A percentile compares a stretch with the other conserved stretches of the same genome.
Conservation (phyloP, 2,888 invertebrate species). For the Eupeodes latifasciatus region DNA sequence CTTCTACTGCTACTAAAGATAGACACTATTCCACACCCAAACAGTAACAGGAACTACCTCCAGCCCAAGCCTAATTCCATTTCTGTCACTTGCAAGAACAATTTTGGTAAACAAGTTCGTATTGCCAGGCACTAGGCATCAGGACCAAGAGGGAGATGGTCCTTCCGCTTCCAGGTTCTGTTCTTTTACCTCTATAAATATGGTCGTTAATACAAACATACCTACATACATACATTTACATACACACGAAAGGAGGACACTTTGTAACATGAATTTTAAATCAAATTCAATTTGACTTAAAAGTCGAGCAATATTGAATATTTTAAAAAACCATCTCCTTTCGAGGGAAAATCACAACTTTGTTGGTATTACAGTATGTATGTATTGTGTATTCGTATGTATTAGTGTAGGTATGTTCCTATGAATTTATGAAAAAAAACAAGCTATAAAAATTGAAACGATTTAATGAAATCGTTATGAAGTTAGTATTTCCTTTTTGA, state of each 20-base stretch:
- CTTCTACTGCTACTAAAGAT: background rate
- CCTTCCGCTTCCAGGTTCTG: background rate
- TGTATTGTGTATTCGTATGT: too few relatives aligned
- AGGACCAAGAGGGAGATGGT: background rate
- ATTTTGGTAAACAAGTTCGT: slow-evolving; percentile 50
- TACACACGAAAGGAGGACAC: background rate
- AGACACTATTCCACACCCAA: background rate
- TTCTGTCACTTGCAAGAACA: slow-evolving; percentile 57
- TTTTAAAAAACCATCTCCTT: background rate
- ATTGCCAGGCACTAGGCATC: background rate
- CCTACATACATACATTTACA: too few relatives aligned
- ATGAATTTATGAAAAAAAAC: background rate
- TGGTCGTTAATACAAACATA: too few relatives aligned
- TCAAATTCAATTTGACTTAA: slow-evolving; percentile 60
- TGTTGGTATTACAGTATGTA: background rate
- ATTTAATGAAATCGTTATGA: slow-evolving; percentile 25
- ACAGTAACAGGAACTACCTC: background rate
- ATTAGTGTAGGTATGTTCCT: too few relatives aligned
- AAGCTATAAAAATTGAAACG: slow-evolving; percentile 1
- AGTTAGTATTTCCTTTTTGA: slow-evolving; percentile 9
- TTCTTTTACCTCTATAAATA: background rate
- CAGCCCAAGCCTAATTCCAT: slow-evolving; percentile 27
- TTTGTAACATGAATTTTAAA: slow-evolving; percentile 54
- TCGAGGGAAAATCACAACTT: background rate
- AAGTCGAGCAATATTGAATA: slow-evolving; percentile 38